Conservation (phyloP, 2,113 vertebrate species). For the Pseudonaja textilis region DNA sequence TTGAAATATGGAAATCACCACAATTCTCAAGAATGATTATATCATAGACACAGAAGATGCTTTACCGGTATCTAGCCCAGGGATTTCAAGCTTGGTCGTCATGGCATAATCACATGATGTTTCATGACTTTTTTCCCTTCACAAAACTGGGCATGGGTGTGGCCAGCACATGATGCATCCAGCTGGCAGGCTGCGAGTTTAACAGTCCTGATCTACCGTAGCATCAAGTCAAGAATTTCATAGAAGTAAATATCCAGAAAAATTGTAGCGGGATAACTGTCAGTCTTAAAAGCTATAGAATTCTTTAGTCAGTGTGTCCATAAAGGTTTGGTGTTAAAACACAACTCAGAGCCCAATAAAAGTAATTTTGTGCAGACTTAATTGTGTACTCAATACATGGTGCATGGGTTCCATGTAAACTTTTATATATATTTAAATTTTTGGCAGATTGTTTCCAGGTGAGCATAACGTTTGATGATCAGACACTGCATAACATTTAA, state of each 20-base stretch:
- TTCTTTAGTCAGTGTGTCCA: conserved; percentile 47
- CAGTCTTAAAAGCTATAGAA: conserved; percentile 37
- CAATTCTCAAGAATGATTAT: conserved; percentile 13
- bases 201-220: neutral
- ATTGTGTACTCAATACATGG: conserved; percentile 45
- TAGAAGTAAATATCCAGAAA: conserved; percentile 18
- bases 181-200: too few species aligned
- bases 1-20: conserved; percentile 26
- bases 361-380: conserved; percentile 49
- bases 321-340: conserved; percentile 43
- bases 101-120: too few species aligned
- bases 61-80: neutral
- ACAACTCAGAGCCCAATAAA: conserved; percentile 38
- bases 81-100: too few species aligned
- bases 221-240: conserved; percentile 36
- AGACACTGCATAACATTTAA: neutral
- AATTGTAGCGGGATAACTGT: neutral
- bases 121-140: too few species aligned
- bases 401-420: neutral
- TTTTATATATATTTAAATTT: neutral
- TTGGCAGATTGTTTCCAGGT: neutral
- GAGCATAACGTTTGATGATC: neutral
- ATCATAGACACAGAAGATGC: conserved; percentile 1
- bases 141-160: too few species aligned
- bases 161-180: too few species aligned